Evolutionary conservation across 1,140 invertebrate genomes (phyloP).

Genomic region (Danaus plexippus): DNA sequence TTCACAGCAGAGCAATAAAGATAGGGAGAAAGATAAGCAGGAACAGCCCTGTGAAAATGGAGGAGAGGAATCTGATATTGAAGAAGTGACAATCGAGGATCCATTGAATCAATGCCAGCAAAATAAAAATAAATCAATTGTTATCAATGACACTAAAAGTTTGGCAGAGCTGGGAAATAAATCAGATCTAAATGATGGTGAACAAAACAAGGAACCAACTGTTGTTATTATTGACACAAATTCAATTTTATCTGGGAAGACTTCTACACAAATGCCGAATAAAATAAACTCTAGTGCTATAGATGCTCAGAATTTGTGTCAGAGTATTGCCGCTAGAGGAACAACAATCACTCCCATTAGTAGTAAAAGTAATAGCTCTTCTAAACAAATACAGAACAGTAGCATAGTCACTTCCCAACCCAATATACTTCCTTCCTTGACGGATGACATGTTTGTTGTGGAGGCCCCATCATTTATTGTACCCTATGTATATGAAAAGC

Average conservation of each 20-base stretch:
- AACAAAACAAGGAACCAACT: conserved; percentile 67
- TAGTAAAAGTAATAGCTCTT: conserved; percentile 41
- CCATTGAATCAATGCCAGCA: conserved; percentile 72
- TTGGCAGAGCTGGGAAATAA: conserved; percentile 51
- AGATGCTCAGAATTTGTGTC: conserved; percentile 62
- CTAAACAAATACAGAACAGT: conserved; percentile 41
- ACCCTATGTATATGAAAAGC: conserved; percentile 91
- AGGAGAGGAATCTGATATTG: conserved; percentile 67
- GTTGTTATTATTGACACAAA: conserved; percentile 66
- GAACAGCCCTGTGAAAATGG: conserved; percentile 77
- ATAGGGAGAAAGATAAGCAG: conserved; percentile 74
- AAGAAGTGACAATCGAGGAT: conserved; percentile 77
- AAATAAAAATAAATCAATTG: conserved; percentile 74
- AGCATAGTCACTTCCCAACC: conserved; percentile 58
- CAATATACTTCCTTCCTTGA: conserved; percentile 82
- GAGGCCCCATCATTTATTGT: conserved; percentile 93
- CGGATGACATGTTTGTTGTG: conserved; percentile 91
- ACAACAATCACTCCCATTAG: conserved; percentile 70
- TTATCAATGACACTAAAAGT: conserved; percentile 75
- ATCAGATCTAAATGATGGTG: conserved; percentile 49
- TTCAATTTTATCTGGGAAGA: conserved; percentile 60
- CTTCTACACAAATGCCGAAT: conserved; percentile 35
- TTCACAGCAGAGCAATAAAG: conserved; percentile 76
- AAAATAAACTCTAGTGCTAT: conserved; percentile 39
- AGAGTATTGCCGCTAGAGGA: conserved; percentile 68